Base-by-base conservation (phyloP, 2,113 vertebrate species). In the Oreotrochilus melanogaster region DNA sequence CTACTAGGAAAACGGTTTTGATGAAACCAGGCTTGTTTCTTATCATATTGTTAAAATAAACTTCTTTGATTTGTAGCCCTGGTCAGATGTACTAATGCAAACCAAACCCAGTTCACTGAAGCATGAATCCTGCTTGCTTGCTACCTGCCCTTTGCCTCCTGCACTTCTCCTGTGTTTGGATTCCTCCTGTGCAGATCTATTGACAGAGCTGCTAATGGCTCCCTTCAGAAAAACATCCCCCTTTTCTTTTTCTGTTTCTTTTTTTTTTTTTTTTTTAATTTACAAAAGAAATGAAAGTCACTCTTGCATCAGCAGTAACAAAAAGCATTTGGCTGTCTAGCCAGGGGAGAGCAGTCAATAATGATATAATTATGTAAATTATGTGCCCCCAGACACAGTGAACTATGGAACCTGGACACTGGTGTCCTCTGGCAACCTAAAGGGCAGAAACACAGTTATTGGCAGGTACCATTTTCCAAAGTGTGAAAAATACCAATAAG, bases 31-130 rank as follows among this genome's bases (percentile, higher is more conserved):
- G 84, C 92, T 50, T 8, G 27, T 95, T 97, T 97, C 95, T 96
- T 97, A 95, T 97, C 92, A 87, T 78, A 91, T 93, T 95, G 95
- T 92, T 96, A 97, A 96, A 97, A 96, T 92, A 97, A 97, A 94
- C 93, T 35, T 76, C 47, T 53, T 81, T 93, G 88, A 81, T 96
- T 93, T 56, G 92, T 75, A 94, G 91, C 61, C 74, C 75, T 92
- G 76, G 65, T 92, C 94, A 95, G 94, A 86, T 11, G 53, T 5
- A 95, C 56, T 89, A 95, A 96, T 56, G 89, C 92, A 80, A 95
- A 97, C 75, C 94, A 96, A 97, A 91, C 17, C 86, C 89, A 79
- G 31, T 30, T 88, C 93, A 88, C 42, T 95, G 88, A 83, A 96
- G 94, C 94, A 72, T 84, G 93, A 73, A 80, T 86, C 72, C 88